A percentile compares a stretch with the other conserved stretches of the same genome.
Conservation (phyloP, 1,140 invertebrate species). For the Ganaspis sp. region DNA sequence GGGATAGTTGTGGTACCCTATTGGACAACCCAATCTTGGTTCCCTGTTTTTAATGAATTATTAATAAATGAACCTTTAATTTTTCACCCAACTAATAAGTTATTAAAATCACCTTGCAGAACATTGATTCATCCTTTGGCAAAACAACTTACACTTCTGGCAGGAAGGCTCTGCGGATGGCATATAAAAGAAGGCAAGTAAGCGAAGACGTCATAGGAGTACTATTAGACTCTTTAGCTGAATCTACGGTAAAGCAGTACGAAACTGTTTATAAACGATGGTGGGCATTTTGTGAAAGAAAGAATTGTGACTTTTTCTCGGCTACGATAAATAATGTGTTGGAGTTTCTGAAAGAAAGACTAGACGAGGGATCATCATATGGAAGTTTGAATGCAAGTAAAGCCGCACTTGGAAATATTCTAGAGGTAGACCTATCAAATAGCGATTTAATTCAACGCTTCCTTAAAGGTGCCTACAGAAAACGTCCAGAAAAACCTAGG, state of each 20-base stretch:
- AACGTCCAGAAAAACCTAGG: background rate
- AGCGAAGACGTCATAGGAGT: background rate
- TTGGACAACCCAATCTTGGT: constrained; percentile 35
- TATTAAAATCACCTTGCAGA: constrained; percentile 42
- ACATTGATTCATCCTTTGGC: constrained; percentile 16
- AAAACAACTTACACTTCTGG: constrained; percentile 36
- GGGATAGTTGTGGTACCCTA: constrained; percentile 36
- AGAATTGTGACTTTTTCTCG: background rate
- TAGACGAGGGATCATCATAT: constrained; percentile 34
- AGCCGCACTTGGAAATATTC: constrained; percentile 27
- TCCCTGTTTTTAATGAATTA: constrained; percentile 32
- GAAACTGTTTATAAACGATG: constrained; percentile 4
- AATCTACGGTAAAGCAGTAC: constrained; percentile 42
- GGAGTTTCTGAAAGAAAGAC: constrained; percentile 40
- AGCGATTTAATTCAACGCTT: constrained; percentile 26
- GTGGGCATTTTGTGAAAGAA: constrained; percentile 16
- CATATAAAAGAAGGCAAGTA: constrained; percentile 22
- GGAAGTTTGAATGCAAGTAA: constrained; percentile 37
- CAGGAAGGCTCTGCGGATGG: constrained; percentile 39
- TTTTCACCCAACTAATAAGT: constrained; percentile 35
- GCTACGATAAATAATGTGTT: constrained; percentile 14
- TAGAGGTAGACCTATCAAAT: background rate
- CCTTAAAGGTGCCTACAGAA: constrained; percentile 14
- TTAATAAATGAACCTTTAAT: constrained; percentile 28
- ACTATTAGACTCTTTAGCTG: constrained; percentile 36